These are phyloP conservation scores for Amphiduros pacificus DNA, from an alignment of 2,888 invertebrate genomes.

Conservation along the genomic window DNA sequence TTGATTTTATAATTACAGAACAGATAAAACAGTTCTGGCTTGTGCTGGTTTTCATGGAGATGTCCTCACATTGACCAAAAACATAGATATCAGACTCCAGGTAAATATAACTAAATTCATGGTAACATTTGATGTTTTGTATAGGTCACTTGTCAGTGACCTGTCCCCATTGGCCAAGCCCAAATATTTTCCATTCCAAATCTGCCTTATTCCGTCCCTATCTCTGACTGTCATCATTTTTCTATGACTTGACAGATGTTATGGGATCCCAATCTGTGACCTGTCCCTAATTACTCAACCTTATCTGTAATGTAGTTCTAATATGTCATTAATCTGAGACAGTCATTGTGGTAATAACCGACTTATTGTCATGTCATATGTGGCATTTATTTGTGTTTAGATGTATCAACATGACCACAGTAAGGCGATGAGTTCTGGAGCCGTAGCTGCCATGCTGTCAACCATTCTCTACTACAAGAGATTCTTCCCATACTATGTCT, in stretches of 20 bases:
- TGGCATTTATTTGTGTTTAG: slow-evolving; percentile 53
- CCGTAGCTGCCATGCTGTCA: slow-evolving; percentile 93
- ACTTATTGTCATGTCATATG: neutral
- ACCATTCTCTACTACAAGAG: slow-evolving; percentile 94
- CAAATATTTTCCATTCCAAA: too few species aligned
- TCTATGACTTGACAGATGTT: too few species aligned
- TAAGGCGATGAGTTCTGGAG: slow-evolving; percentile 87
- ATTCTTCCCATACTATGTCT: slow-evolving; percentile 98
- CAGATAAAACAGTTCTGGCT: slow-evolving; percentile 84
- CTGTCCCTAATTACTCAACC: too few species aligned
- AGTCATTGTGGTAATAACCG: too few species aligned
- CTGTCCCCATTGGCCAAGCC: too few species aligned
- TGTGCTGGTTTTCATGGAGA: slow-evolving; percentile 98
- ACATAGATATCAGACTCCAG: slow-evolving; percentile 84
- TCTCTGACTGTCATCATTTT: too few species aligned
- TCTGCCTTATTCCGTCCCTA: too few species aligned
- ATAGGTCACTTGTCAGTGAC: too few species aligned
- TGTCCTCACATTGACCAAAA: slow-evolving; percentile 83
- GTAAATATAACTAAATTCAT: slow-evolving; percentile 50
- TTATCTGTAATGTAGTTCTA: too few species aligned
- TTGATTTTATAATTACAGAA: slow-evolving; percentile 57
- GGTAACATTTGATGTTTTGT: too few species aligned
- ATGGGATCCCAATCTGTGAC: too few species aligned
- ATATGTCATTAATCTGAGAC: too few species aligned
- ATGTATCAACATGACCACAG: slow-evolving; percentile 88